Percentiles rank a stretch among this genome's conserved stretches.
phyloP scores from a whole-genome alignment of 1,140 invertebrate genomes.

The Panagrolaimus sp. region DNA sequence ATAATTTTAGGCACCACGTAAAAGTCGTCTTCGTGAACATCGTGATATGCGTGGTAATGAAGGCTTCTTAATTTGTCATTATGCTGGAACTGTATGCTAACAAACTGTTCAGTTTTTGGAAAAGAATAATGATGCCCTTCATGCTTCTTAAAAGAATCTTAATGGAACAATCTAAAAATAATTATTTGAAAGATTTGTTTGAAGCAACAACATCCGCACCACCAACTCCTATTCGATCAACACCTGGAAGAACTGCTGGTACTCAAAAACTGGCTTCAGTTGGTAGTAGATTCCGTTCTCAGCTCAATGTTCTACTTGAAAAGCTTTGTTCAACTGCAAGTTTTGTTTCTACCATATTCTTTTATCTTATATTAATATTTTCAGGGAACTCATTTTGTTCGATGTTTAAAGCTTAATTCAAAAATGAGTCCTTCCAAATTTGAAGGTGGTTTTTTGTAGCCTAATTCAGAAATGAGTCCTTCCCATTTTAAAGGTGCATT shows the following conservation, averaged over 20 bases:
- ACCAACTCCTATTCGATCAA: neutral
- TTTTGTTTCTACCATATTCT: too few relatives aligned
- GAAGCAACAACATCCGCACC: neutral
- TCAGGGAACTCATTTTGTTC: conserved; percentile 7
- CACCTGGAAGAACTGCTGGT: neutral
- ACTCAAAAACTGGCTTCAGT: conserved; percentile 6
- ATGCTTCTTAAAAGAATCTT: conserved; percentile 83
- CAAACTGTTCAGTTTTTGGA: conserved; percentile 86
- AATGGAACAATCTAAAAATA: conserved; percentile 64
- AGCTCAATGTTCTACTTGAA: neutral
- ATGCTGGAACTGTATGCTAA: conserved; percentile 94
- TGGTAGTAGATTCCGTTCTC: neutral
- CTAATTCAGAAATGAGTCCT: neutral
- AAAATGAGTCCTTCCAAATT: neutral
- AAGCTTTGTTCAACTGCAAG: neutral
- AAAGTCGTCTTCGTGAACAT: conserved; percentile 82
- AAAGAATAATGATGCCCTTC: conserved; percentile 94
- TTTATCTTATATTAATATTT: too few relatives aligned
- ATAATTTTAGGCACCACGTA: conserved; percentile 68
- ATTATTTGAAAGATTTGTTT: neutral
- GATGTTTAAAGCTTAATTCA: conserved; percentile 11
- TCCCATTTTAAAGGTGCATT: neutral
- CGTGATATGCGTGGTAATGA: conserved; percentile 86
- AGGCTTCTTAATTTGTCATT: conserved; percentile 89
- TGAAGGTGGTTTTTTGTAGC: too few relatives aligned